phyloP scores from a whole-genome alignment of 2,888 invertebrate species.

The Drosophila borborema region DNA sequence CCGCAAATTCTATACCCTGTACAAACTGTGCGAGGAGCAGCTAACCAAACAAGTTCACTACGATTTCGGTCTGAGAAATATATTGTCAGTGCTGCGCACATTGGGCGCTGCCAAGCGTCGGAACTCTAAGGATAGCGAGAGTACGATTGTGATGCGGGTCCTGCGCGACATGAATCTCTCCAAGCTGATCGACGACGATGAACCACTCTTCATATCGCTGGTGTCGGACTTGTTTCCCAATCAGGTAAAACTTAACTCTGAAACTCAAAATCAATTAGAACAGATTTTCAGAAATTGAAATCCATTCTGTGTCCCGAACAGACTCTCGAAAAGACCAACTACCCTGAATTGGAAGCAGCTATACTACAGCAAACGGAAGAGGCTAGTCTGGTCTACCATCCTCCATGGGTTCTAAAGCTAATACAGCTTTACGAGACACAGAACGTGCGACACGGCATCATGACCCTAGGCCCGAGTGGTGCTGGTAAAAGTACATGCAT shows the following conservation, averaged over 20 bases:
- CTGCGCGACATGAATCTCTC: constrained; percentile 99
- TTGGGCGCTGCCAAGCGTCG: constrained; percentile 96
- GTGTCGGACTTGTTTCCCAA: constrained; percentile 98
- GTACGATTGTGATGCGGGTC: constrained; percentile 98
- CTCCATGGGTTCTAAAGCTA: constrained; percentile 97
- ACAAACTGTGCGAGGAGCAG: constrained; percentile 98
- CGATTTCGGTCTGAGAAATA: constrained; percentile 98
- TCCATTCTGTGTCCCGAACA: constrained; percentile 29
- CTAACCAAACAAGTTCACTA: constrained; percentile 99
- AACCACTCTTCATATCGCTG: constrained; percentile 97
- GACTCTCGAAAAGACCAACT: constrained; percentile 95
- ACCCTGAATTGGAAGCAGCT: constrained; percentile 94
- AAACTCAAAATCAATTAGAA: too few species aligned
- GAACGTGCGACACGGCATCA: constrained; percentile 97
- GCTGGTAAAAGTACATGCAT: constrained; percentile 97
- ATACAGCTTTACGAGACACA: constrained; percentile 98
- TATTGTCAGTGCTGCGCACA: constrained; percentile 96
- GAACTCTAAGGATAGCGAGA: constrained; percentile 96
- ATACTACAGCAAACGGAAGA: constrained; percentile 93
- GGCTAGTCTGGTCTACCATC: constrained; percentile 93
- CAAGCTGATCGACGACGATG: constrained; percentile 98
- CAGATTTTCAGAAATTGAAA: not conserved
- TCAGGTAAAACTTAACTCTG: constrained; percentile 85
- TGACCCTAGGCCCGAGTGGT: constrained; percentile 97
- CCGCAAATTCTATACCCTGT: constrained; percentile 97